Conservation (phyloP, 1,140 invertebrate species). For the Ceratosolen fusciceps region DNA sequence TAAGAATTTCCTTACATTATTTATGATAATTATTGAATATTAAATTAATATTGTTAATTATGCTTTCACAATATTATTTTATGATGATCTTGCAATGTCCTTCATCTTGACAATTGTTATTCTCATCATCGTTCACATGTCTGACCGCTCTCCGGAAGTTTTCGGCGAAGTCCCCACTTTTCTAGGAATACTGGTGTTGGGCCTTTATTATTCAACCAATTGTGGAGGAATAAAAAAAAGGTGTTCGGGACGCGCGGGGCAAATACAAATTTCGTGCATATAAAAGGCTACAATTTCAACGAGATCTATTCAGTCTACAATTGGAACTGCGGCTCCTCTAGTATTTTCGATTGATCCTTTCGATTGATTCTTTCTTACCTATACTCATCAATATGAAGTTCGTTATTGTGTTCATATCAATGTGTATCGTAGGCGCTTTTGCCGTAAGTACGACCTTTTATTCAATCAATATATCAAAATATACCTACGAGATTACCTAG, state of each 20-base stretch:
- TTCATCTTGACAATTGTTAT: conserved; percentile 10
- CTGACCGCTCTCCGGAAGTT: conserved; percentile 8
- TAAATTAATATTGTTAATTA: not conserved
- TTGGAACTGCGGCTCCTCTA: not conserved
- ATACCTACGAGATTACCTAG: no score
- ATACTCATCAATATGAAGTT: conserved; percentile 51
- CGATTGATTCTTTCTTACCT: no score
- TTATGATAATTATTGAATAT: not conserved
- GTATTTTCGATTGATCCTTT: not conserved
- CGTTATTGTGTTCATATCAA: no score
- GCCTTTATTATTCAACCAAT: not conserved
- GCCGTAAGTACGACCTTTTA: conserved; percentile 48
- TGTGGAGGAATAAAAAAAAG: conserved; percentile 12
- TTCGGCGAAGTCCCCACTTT: conserved; percentile 10
- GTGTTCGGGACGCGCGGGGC: conserved; percentile 10
- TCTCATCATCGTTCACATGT: conserved; percentile 7
- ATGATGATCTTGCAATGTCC: conserved; percentile 17
- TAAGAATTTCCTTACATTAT: no score
- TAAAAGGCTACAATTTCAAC: conserved; percentile 24
- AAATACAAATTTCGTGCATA: conserved; percentile 6
- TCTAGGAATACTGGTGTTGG: not conserved
- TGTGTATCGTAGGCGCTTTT: conserved; percentile 51
- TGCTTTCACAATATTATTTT: not conserved
- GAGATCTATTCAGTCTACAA: conserved; percentile 25
- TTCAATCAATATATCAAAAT: conserved; percentile 11